Conservation (phyloP, 2,113 vertebrate genomes). For the Chrysochloris asiatica region DNA sequence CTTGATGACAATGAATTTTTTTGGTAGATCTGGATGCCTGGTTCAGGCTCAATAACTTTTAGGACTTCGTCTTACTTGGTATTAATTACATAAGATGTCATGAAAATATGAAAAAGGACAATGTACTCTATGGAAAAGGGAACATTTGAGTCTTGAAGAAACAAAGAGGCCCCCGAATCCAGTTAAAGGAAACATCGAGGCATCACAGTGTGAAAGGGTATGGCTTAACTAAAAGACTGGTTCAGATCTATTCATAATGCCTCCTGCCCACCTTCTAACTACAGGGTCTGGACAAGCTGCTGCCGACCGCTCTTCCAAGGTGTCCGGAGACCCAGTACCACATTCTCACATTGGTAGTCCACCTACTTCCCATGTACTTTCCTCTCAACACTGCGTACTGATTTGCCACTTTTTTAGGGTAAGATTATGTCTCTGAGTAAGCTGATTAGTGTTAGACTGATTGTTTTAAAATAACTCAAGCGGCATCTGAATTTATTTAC, state of each 20-base stretch:
- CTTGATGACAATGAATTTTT: too few relatives aligned
- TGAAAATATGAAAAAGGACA: not conserved
- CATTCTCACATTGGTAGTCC: slow-evolving; percentile 6
- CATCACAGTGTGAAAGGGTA: rapidly evolving
- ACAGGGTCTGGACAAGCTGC: not conserved
- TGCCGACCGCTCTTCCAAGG: rapidly evolving
- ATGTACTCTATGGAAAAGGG: not conserved
- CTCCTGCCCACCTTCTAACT: rapidly evolving
- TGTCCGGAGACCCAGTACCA: not conserved
- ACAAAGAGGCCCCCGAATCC: not conserved
- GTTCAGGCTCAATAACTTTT: not conserved
- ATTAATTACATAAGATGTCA: too few relatives aligned
- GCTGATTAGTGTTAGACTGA: slow-evolving; percentile 89
- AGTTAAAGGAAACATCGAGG: not conserved
- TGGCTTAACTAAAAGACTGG: not conserved
- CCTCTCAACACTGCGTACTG: slow-evolving; percentile 66
- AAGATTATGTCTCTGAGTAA: slow-evolving; percentile 86
- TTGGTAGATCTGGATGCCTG: not conserved
- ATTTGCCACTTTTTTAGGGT: slow-evolving; percentile 84
- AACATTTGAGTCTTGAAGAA: not conserved
- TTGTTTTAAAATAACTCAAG: slow-evolving; percentile 91
- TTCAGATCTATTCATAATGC: rapidly evolving
- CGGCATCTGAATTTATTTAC: slow-evolving; percentile 91
- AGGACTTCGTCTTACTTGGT: not conserved
- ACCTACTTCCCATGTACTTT: slow-evolving; percentile 52